Base-by-base conservation (phyloP, 2,888 invertebrate species). In the Bhutanitis thaidina region DNA sequence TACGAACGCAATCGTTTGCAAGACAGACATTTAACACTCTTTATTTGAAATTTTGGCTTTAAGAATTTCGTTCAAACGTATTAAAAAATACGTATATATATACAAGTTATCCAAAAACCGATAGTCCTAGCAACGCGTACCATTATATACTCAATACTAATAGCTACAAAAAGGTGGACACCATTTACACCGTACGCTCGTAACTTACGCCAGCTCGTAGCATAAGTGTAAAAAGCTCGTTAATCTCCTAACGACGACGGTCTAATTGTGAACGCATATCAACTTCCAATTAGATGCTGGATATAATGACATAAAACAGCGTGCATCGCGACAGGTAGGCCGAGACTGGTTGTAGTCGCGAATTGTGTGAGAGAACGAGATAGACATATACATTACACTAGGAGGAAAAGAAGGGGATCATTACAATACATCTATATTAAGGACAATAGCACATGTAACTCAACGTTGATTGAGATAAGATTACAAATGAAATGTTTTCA, bases 201-300 rank as follows among this genome's bases (percentile, higher is more conserved):
- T 49, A 58, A 55, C 57, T 59, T 57, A 46, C 53, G 47, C 59
- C 55, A 36, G 3, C 52, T 9, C 36, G 49, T 54, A 55, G 35
- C 44, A 10, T 54, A 64, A 71, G 73, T 72, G 75, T 75, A 81
- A 82, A 80, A 82, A 80, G 74, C 81, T 83, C 79, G 78, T 82
- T 81, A 80, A 77, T 78, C 69, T 52, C 49, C 45, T 74, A 76
- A 80, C 76, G 74, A 79, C 72, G 70, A 49, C 67, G 59, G 69
- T 74, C 77, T 82, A 79, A 82, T 82, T 80, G 78, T 80, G 75
- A 71, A 80, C 77, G 79, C 81, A 77, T 86, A 84, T 84, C 85
- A 80, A 78, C 72, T 81, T 85, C 80, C 80, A 85, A 87, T 87
- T 85, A 85, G 78, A 77, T 69, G 65, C 66, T 66, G 63, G 70